Evolutionary conservation across 2,888 invertebrate genomes (phyloP).

Genomic region (Chalcosyrphus nemorum): DNA sequence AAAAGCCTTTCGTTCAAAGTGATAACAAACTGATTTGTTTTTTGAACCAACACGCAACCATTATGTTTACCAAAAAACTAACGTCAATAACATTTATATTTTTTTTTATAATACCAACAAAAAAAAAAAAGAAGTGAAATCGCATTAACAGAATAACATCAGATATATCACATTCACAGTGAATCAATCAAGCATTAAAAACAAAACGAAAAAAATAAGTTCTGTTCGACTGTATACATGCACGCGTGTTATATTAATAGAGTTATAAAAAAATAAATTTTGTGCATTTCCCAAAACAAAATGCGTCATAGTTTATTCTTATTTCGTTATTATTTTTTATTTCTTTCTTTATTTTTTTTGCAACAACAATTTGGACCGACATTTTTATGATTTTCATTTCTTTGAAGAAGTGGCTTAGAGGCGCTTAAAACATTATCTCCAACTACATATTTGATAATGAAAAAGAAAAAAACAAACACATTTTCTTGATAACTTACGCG

Average conservation of each 20-base stretch:
- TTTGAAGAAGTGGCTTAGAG: conserved; percentile 1
- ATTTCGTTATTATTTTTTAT: no score
- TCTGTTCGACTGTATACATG: conserved; percentile 12
- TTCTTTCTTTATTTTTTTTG: not conserved
- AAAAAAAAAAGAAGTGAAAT: not conserved
- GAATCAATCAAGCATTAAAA: conserved; percentile 30
- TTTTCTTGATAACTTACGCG: not conserved
- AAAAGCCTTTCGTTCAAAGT: not conserved
- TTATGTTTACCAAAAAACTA: conserved; percentile 10
- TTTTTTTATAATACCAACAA: not conserved
- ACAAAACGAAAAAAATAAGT: not conserved
- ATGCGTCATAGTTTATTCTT: conserved; percentile 46
- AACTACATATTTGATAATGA: not conserved
- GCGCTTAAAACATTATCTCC: not conserved
- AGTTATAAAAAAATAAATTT: conserved; percentile 17
- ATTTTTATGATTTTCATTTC: not conserved
- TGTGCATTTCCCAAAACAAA: conserved; percentile 62
- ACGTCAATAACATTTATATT: not conserved
- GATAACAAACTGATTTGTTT: conserved; percentile 20
- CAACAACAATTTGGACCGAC: not conserved
- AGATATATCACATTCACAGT: conserved; percentile 15
- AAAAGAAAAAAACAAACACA: no score
- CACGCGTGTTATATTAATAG: conserved; percentile 26
- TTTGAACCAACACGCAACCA: not conserved
- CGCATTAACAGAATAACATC: not conserved